Evolutionary conservation across 2,113 vertebrate genomes (phyloP).

Genomic region (Rhombomys opimus): DNA sequence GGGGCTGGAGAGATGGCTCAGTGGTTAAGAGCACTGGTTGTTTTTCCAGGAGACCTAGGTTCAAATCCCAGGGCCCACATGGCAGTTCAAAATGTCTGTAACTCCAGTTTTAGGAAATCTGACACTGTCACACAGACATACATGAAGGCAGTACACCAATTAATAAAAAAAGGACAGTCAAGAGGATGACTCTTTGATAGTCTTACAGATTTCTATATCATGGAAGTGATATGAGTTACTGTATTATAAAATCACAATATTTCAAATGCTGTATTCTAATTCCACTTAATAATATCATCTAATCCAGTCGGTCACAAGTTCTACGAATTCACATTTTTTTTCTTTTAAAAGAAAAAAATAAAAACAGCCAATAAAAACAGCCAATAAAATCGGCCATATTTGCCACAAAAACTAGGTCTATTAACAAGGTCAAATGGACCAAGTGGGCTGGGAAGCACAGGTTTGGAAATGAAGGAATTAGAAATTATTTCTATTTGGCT

Average conservation of each 20-base stretch:
- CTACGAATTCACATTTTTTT: constrained; percentile 2
- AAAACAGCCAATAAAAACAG: constrained; percentile 16
- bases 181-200: neutral
- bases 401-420: neutral
- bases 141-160: too few species aligned
- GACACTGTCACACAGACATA: too few species aligned
- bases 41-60: too few species aligned
- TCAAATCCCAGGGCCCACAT: too few species aligned
- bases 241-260: neutral
- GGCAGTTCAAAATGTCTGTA: too few species aligned
- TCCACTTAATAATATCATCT: constrained; percentile 38
- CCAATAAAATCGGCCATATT: constrained; percentile 7
- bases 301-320: neutral
- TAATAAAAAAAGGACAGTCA: neutral
- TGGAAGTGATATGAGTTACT: neutral
- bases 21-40: too few species aligned
- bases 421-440: neutral
- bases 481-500: neutral
- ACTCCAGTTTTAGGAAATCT: too few species aligned
- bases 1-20: too few species aligned
- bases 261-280: constrained; percentile 33
- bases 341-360: constrained; percentile 17
- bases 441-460: neutral
- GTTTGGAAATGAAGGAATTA: constrained; percentile 1
- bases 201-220: neutral